These are phyloP conservation scores for Anastrepha ludens DNA, from an alignment of 1,140 invertebrate genomes.

Conservation along the genomic window DNA sequence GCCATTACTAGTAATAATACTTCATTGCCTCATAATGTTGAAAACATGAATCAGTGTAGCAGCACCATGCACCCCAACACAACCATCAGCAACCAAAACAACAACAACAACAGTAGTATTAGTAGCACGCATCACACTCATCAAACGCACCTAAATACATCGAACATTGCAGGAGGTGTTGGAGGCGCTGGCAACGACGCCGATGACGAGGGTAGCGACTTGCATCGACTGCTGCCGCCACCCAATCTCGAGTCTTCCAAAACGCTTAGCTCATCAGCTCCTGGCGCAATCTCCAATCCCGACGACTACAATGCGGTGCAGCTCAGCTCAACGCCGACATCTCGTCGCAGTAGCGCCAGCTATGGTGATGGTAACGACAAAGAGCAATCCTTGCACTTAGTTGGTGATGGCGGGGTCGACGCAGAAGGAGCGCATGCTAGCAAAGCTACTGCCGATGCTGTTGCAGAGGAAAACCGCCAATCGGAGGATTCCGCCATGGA, in stretches of 20 bases:
- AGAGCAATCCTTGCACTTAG: constrained; percentile 1
- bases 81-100: not conserved
- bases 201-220: constrained; percentile 57
- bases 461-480: constrained; percentile 62
- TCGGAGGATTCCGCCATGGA: constrained; percentile 77
- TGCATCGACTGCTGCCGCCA: constrained; percentile 69
- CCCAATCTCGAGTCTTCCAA: constrained; percentile 81
- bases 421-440: constrained; percentile 55
- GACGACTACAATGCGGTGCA: constrained; percentile 84
- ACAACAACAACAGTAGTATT: constrained; percentile 13
- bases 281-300: constrained; percentile 84
- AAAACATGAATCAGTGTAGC: constrained; percentile 45
- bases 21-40: constrained; percentile 54
- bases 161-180: constrained; percentile 53
- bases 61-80: not conserved
- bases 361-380: constrained; percentile 56
- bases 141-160: constrained; percentile 36
- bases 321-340: constrained; percentile 76
- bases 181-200: constrained; percentile 59
- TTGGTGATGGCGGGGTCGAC: constrained; percentile 54
- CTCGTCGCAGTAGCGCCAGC: constrained; percentile 43
- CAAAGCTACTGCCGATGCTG: not conserved
- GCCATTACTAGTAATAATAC: constrained; percentile 43
- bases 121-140: constrained; percentile 49
- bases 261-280: constrained; percentile 87